These are phyloP conservation scores for Athene noctua DNA, from an alignment of 2,113 vertebrate genomes.

Conservation along the genomic window DNA sequence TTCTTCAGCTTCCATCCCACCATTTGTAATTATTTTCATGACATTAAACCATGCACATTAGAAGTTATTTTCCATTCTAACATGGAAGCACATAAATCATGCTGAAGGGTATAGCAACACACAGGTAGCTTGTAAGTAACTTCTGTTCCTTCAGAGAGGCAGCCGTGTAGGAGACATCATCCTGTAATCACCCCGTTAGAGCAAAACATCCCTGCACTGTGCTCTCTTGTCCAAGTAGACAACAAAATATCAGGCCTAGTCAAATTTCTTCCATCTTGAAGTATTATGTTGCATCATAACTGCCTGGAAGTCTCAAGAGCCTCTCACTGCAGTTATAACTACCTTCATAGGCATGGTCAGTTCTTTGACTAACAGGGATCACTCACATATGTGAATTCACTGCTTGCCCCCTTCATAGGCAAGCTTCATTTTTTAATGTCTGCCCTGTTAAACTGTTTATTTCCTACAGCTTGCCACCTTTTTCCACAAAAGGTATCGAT, in stretches of 20 bases:
- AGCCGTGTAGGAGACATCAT: accelerated
- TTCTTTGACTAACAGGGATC: neutral
- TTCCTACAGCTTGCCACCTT: neutral
- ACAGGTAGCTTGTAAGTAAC: neutral
- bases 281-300: neutral
- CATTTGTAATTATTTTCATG: neutral
- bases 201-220: neutral
- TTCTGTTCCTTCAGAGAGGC: neutral
- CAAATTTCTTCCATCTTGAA: neutral
- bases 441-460: neutral
- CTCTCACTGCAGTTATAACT: neutral
- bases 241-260: neutral
- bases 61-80: neutral
- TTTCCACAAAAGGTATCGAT: neutral
- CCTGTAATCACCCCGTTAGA: neutral
- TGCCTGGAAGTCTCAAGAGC: neutral
- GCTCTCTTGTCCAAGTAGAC: neutral
- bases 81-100: neutral
- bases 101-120: neutral
- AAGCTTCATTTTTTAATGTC: neutral
- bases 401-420: neutral
- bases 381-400: neutral
- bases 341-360: neutral
- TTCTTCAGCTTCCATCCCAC: neutral
- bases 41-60: neutral